Percentiles rank a stretch among this genome's conserved stretches.
These are phyloP conservation scores for Eolophus roseicapilla DNA, from an alignment of 2,113 vertebrate genomes.

Conservation along the genomic window DNA sequence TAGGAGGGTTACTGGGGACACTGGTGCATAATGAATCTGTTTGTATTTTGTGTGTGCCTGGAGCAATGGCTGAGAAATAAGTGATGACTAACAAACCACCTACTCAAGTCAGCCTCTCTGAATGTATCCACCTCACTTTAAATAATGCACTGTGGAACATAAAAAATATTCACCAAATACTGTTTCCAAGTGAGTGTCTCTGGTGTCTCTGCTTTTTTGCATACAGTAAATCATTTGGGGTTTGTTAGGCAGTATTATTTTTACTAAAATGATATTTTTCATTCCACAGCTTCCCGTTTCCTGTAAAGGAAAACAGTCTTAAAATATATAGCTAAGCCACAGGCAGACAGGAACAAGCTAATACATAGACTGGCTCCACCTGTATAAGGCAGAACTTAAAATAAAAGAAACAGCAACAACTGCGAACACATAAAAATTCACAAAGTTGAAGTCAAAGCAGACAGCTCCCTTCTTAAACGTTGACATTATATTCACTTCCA, in stretches of 20 bases:
- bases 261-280: slow-evolving; percentile 50
- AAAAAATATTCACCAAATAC: background rate
- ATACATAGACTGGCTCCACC: slow-evolving; percentile 53
- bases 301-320: slow-evolving; percentile 57
- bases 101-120: background rate
- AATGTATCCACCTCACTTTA: background rate
- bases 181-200: background rate
- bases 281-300: slow-evolving; percentile 61
- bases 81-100: background rate
- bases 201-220: background rate
- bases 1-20: background rate
- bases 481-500: background rate
- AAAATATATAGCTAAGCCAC: slow-evolving; percentile 56
- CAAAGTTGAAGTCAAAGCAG: background rate
- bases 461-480: background rate
- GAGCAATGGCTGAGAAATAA: background rate
- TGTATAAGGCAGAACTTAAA: background rate
- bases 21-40: background rate
- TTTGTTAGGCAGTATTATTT: slow-evolving; percentile 62
- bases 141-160: background rate
- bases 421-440: slow-evolving; percentile 12
- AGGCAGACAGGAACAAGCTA: slow-evolving; percentile 54
- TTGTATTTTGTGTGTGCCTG: background rate
- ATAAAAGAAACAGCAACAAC: background rate
- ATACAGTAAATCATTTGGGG: slow-evolving; percentile 45